A percentile compares a stretch with the other conserved stretches of the same genome.
Evolutionary conservation across 2,888 invertebrate species (phyloP).

Genomic region (Hyposoter didymator): DNA sequence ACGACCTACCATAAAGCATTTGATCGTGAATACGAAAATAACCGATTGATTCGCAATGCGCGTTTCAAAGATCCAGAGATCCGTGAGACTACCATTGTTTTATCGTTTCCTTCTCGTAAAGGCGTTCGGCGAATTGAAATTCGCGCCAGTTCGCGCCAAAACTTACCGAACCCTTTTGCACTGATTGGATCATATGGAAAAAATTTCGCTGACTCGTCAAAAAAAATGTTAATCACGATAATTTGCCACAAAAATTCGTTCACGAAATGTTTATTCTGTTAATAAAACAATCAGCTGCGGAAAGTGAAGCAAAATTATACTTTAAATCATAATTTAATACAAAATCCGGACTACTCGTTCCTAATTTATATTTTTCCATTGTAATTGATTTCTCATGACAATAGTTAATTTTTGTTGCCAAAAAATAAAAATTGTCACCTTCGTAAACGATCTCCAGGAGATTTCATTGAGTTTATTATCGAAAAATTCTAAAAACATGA

Average conservation of each 20-base stretch:
- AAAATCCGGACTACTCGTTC: too few species aligned
- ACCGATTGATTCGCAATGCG: slow-evolving; percentile 12
- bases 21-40: slow-evolving; percentile 49
- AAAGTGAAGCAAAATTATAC: too few species aligned
- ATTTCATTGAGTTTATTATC: not conserved
- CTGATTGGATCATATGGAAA: too few species aligned
- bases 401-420: too few species aligned
- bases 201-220: too few species aligned
- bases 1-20: slow-evolving; percentile 59
- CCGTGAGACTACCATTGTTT: not conserved
- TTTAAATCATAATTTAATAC: too few species aligned
- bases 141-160: not conserved
- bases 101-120: not conserved
- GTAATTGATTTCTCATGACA: too few species aligned
- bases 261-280: too few species aligned
- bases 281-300: too few species aligned
- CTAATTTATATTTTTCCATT: not conserved
- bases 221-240: too few species aligned
- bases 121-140: not conserved
- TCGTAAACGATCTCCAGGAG: too few species aligned
- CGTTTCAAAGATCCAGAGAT: not conserved
- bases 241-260: too few species aligned
- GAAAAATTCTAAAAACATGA: not conserved
- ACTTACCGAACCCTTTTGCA: not conserved
- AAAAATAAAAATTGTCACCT: not conserved